A percentile compares a stretch with the other conserved stretches of the same genome.
These are phyloP conservation scores for Mallotus villosus DNA, from an alignment of 2,797 vertebrate species.

Conservation along the genomic window DNA sequence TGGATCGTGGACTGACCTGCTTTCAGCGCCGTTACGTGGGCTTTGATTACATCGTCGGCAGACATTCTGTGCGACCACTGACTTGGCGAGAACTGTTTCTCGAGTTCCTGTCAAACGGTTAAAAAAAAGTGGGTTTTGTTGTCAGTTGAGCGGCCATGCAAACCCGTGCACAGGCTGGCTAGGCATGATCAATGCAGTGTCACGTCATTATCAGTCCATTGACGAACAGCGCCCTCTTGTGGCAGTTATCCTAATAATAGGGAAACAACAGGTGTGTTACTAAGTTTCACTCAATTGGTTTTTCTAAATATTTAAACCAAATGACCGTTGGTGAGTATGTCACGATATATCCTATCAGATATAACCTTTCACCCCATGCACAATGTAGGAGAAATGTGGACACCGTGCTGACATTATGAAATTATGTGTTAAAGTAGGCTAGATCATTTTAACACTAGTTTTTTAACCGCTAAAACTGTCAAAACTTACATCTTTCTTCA, in stretches of 20 bases:
- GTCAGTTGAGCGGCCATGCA: constrained; percentile 17
- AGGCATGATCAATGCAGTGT: not conserved
- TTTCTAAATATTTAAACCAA: too few species aligned
- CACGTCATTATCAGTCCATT: not conserved
- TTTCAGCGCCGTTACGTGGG: constrained; percentile 69
- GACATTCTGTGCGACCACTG: constrained; percentile 83
- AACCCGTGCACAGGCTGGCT: not conserved
- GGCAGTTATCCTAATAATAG: not conserved
- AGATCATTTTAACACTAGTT: too few species aligned
- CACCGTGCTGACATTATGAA: not conserved
- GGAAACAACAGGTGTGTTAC: too few species aligned
- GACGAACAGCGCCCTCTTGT: constrained; percentile 26
- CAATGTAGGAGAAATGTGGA: not conserved
- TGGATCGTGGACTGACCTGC: constrained; percentile 73
- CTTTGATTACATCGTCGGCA: constrained; percentile 77
- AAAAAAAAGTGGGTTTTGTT: not conserved
- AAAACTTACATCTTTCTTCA: constrained; percentile 62
- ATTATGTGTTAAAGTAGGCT: not conserved
- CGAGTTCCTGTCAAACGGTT: constrained; percentile 76
- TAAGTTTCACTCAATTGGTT: too few species aligned
- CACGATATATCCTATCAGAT: too few species aligned
- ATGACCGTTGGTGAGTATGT: too few species aligned
- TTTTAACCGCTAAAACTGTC: not conserved
- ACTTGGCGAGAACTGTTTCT: constrained; percentile 85
- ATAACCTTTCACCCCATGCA: not conserved